Conservation (phyloP, 1,140 invertebrate species). For the Zaprionus taronus region DNA sequence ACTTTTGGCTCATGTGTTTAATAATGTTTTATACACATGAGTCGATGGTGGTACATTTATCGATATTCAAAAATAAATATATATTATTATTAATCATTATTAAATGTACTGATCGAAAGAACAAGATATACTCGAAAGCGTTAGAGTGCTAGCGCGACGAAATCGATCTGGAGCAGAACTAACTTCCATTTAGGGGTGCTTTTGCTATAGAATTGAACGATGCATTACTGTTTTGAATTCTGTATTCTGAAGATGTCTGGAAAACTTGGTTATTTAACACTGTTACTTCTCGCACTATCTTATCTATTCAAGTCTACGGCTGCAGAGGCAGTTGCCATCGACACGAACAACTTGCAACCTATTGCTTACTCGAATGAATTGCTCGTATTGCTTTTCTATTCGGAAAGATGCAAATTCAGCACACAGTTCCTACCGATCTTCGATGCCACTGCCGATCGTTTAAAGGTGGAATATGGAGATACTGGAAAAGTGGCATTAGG, state of each 20-base stretch:
- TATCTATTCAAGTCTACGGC: not conserved
- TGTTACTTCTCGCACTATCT: not conserved
- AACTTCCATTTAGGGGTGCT: constrained; percentile 4
- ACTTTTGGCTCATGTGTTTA: no score
- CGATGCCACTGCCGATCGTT: constrained; percentile 94
- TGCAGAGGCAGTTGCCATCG: constrained; percentile 1
- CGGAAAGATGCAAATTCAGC: constrained; percentile 45
- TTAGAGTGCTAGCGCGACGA: not conserved
- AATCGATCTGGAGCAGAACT: not conserved
- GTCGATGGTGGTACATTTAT: not conserved
- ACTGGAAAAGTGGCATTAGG: constrained; percentile 94
- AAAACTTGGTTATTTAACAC: not conserved
- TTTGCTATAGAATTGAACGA: not conserved
- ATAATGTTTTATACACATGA: no score
- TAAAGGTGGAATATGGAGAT: constrained; percentile 89
- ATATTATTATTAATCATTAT: not conserved
- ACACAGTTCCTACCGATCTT: constrained; percentile 41
- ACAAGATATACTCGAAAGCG: not conserved
- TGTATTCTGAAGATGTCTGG: constrained; percentile 6
- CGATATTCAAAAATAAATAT: not conserved
- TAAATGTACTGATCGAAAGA: not conserved
- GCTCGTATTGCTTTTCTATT: constrained; percentile 56
- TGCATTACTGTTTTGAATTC: not conserved
- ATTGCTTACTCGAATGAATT: constrained; percentile 34
- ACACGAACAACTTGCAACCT: not conserved